These are phyloP conservation scores for Diplolepis rosae DNA, from an alignment of 2,888 invertebrate genomes.

Conservation along the genomic window DNA sequence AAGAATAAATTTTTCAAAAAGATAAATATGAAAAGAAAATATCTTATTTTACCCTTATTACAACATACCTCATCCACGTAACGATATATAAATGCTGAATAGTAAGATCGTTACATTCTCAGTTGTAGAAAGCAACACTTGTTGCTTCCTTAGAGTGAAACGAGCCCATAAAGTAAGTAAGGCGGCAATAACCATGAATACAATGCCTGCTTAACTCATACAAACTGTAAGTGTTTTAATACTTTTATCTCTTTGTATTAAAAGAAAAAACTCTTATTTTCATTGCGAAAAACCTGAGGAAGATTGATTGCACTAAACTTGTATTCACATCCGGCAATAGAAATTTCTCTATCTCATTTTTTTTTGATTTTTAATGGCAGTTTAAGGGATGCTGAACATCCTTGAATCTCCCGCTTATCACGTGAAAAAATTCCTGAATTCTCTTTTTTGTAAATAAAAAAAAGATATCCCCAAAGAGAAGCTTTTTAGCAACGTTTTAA, in stretches of 20 bases:
- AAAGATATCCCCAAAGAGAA: no score
- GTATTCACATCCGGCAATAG: no score
- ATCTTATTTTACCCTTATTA: no score
- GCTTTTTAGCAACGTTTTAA: no score
- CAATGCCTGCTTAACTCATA: constrained; percentile 12
- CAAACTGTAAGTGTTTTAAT: constrained; percentile 11
- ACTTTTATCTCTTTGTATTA: constrained; percentile 10
- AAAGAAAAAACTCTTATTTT: neutral
- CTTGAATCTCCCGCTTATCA: no score
- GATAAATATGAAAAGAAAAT: no score
- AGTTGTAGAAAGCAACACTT: constrained; percentile 28
- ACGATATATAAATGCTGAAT: constrained; percentile 22
- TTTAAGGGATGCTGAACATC: no score
- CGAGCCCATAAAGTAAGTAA: constrained; percentile 29
- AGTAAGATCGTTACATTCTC: constrained; percentile 27
- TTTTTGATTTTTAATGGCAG: no score
- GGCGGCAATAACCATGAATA: constrained; percentile 19
- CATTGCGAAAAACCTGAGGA: neutral
- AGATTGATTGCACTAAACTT: neutral
- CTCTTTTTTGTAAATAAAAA: no score
- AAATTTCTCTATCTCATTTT: no score
- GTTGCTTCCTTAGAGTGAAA: constrained; percentile 28
- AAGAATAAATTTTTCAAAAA: no score
- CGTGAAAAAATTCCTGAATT: no score
- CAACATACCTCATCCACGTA: neutral